Base-by-base conservation (phyloP, 2,113 vertebrate species). In the Pontoporia blainvillei region DNA sequence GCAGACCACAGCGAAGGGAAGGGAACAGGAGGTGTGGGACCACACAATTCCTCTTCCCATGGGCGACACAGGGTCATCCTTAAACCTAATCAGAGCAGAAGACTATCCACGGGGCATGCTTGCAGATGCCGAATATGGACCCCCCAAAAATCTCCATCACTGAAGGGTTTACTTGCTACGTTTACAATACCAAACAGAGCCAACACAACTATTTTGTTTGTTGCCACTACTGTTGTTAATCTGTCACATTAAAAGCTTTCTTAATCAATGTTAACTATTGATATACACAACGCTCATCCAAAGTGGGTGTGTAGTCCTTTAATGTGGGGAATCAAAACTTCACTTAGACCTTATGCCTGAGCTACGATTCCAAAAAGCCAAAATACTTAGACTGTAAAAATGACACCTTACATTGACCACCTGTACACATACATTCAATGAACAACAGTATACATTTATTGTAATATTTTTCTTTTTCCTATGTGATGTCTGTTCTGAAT, bases 1-100 rank as follows among this genome's bases (percentile, higher is more conserved):
- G 2, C n/a, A n/a, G 62, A 66, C 11, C 29, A 81, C 27, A 82
- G 41, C 20, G 46, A 49, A n/a, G 15, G 5, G 14, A 52, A 23
- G 20, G 14, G 6, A n/a, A 8, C 2, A 62, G 41, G 1, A 44
- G 3, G 8, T 5, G 9, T 2, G 36, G 18, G 29, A 44, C 52
- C 11, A n/a, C 6, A 18, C 59, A 8, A 41, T 36, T 61, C n/a
- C 23, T 61, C 21, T 76, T 76, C 44, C 23, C 8, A 3, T 1
- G 27, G 25, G 4, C 7, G 57, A 31, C 7, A 6, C 52, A 39
- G n/a, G 41, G 6, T 14, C 27, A 14, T 25, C n/a, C 39, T 81
- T 73, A 23, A 46, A 13, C 25, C 29, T 36, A 29, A 66, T 29
- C 12, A n/a, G 62, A 67, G 34, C 41, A 81, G 75, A 62, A 57